Conservation (phyloP, 2,797 vertebrate genomes). For the Anableps anableps region DNA sequence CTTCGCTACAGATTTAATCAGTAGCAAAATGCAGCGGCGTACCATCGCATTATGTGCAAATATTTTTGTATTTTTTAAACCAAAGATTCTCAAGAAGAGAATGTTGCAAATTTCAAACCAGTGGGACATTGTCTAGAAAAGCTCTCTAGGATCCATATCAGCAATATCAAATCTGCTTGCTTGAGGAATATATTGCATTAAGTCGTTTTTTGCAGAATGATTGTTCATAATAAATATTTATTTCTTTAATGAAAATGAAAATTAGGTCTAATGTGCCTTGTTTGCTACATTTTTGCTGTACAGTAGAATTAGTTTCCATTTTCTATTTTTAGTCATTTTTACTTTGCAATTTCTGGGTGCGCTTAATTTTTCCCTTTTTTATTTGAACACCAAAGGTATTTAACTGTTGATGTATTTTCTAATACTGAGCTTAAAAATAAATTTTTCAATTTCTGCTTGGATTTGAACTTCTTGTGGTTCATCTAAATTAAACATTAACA, state of each 20-base stretch:
- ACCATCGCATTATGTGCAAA: constrained; percentile 64
- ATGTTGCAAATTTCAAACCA: constrained; percentile 47
- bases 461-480: constrained; percentile 2
- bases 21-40: constrained; percentile 21
- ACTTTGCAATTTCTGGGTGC: constrained; percentile 41
- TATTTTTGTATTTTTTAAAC: constrained; percentile 42
- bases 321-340: constrained; percentile 51
- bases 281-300: constrained; percentile 56
- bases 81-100: constrained; percentile 59
- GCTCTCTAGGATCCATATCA: constrained; percentile 29
- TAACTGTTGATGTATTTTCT: constrained; percentile 72
- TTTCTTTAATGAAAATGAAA: constrained; percentile 69
- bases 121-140: constrained; percentile 12
- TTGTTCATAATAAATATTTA: constrained; percentile 74
- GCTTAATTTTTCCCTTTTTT: constrained; percentile 53
- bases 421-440: constrained; percentile 68
- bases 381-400: constrained; percentile 69
- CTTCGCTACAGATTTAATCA: constrained; percentile 41
- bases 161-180: constrained; percentile 30
- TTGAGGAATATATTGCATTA: constrained; percentile 27
- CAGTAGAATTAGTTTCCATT: constrained; percentile 51
- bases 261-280: constrained; percentile 42
- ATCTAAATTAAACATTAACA: neutral
- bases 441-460: constrained; percentile 60
- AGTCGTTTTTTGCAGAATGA: constrained; percentile 40